Base-by-base conservation (phyloP, 37 sponge, comb jelly and placozoan genomes). In the Ephydatia muelleri region DNA sequence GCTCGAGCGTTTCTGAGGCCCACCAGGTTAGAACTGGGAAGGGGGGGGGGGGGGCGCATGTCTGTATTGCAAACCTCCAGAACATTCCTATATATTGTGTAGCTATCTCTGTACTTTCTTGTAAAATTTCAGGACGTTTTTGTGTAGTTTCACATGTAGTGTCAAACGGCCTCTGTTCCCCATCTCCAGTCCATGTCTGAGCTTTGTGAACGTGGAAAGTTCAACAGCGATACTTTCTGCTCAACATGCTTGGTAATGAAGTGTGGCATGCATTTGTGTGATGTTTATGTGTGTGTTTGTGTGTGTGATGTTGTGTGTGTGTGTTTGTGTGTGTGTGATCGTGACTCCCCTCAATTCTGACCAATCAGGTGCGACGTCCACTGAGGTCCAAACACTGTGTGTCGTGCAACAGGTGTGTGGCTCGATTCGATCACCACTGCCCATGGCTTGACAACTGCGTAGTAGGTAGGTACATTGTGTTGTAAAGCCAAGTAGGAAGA, bases 341-440 rank as follows among this genome's bases (percentile, higher is more conserved):
- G 2, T 49, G 2, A 0, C 23, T 28, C 28, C 68, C 31, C 27
- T 26, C 77, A 19, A 36, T 38, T 26, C 23, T 30, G n/a, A 21
- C 64, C 28, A 19, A 38, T n/a, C 73, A 94, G 95, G 87, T 90
- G 0, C 82, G 87, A 11, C 79, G 91, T 25, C 99, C 99, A 74
- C 73, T 96, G 22, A 87, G 99, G 26, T 94, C 94, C 68, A 98
- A 98, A 74, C 99, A 98, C 76, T 98, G 99, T 78, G 81, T 89
- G 27, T 90, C 96, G 0, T 98, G 99, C 49, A 86, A 96, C 75
- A 82, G 87, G 29, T 98, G 99, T 83, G 99, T 98, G 31, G 94
- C 97, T 0, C 80, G 84, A 79, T 94, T 96, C 40, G 99, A 98
- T 65, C 99, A 98, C 76, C 99, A 98, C 71, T 98, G 99, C 43